Evolutionary conservation across 2,113 vertebrate genomes (phyloP).

Genomic region (Petromus typicus): DNA sequence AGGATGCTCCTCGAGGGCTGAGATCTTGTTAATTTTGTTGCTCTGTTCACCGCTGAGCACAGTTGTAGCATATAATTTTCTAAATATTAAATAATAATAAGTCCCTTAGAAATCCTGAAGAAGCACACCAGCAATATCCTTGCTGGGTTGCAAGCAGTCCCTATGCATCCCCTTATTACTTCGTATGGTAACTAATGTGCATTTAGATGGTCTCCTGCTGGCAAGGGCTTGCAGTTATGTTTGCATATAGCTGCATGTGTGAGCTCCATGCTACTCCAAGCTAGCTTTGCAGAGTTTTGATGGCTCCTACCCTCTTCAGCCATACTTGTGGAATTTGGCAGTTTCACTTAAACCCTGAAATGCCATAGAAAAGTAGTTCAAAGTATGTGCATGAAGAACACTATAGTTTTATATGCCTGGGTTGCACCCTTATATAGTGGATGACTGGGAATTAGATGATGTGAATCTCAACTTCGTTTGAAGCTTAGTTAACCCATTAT

Average conservation of each 20-base stretch:
- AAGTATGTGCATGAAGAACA: conserved; percentile 5
- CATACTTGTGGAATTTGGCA: background rate
- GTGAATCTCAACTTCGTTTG: background rate
- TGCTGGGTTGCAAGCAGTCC: background rate
- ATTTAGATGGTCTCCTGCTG: conserved; percentile 12
- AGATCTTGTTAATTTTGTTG: conserved; percentile 46
- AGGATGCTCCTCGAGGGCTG: background rate
- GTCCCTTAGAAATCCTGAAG: conserved; percentile 43
- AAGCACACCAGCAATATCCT: conserved; percentile 30
- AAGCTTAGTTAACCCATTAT: background rate
- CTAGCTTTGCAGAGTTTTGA: background rate
- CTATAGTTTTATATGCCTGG: background rate
- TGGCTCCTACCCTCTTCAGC: background rate
- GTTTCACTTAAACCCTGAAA: conserved; percentile 13
- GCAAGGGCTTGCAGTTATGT: conserved; percentile 8
- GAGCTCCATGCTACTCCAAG: background rate
- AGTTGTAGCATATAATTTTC: conserved; percentile 24
- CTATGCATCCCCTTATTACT: conserved; percentile 20
- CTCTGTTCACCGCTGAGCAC: conserved; percentile 31
- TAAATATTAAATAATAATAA: conserved; percentile 76
- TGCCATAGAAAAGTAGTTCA: background rate
- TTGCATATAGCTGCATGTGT: background rate
- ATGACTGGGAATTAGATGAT: background rate
- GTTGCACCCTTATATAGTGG: background rate
- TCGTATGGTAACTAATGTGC: conserved; percentile 42